Evolutionary conservation across 2,113 vertebrate genomes (phyloP).

Genomic region (Gasterosteus nipponicus): DNA sequence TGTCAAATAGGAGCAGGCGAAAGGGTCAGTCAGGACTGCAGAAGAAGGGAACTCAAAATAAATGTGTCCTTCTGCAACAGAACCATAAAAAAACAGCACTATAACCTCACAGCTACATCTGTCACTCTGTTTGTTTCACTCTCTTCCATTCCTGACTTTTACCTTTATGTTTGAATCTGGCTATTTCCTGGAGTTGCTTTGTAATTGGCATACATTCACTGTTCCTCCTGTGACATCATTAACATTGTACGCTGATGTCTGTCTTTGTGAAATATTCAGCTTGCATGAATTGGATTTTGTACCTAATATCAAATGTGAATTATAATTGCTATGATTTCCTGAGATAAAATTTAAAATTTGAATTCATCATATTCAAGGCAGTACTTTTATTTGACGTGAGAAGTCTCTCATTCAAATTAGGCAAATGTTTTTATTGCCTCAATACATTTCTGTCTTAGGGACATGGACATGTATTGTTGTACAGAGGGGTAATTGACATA

Average conservation of each 20-base stretch:
- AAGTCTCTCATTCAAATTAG: constrained; percentile 33
- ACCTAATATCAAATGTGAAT: constrained; percentile 22
- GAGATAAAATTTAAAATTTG: neutral
- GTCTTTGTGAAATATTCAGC: constrained; percentile 20
- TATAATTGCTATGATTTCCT: constrained; percentile 37
- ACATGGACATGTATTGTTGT: constrained; percentile 63
- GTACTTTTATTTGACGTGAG: constrained; percentile 29
- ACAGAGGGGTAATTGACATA: constrained; percentile 75
- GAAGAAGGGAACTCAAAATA: constrained; percentile 7
- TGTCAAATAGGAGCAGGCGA: constrained; percentile 10
- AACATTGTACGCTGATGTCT: constrained; percentile 51
- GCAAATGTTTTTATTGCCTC: constrained; percentile 22
- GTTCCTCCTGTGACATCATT: constrained; percentile 50
- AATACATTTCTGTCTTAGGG: constrained; percentile 72
- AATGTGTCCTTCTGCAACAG: constrained; percentile 2
- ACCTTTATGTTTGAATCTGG: constrained; percentile 46
- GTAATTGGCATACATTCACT: constrained; percentile 46
- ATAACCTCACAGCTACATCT: constrained; percentile 37
- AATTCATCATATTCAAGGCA: constrained; percentile 4
- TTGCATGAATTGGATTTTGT: constrained; percentile 18
- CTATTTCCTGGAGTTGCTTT: constrained; percentile 59
- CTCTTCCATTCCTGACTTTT: constrained; percentile 23
- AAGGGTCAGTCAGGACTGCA: constrained; percentile 8
- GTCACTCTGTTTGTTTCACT: constrained; percentile 33
- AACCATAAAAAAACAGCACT: constrained; percentile 70